phyloP scores from a whole-genome alignment of 2,888 invertebrate species.

The Mycalesis mineus region DNA sequence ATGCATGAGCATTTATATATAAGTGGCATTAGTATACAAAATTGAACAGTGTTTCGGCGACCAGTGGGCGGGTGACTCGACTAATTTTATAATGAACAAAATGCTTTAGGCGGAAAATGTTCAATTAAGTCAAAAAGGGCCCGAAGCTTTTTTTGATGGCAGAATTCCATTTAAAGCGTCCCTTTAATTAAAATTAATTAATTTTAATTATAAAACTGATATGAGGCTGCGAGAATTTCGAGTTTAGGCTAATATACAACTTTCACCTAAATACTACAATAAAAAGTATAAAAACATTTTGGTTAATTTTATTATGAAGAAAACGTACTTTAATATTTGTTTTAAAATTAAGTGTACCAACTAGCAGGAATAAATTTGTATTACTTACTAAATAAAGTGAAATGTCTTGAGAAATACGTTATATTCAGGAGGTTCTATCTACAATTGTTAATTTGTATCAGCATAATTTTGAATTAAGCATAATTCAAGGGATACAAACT shows the following conservation, averaged over 20 bases:
- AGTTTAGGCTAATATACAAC: not conserved
- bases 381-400: too few relatives aligned
- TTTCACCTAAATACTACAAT: too few relatives aligned
- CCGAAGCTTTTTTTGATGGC: not conserved
- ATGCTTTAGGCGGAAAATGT: slow-evolving; percentile 3
- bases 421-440: too few relatives aligned
- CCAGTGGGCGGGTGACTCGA: not conserved
- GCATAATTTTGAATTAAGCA: too few relatives aligned
- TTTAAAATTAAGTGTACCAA: too few relatives aligned
- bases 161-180: not conserved
- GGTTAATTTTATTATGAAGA: too few relatives aligned
- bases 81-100: slow-evolving; percentile 13
- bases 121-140: not conserved
- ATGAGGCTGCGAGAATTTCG: not conserved
- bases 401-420: too few relatives aligned
- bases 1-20: not conserved
- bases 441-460: too few relatives aligned
- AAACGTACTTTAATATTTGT: too few relatives aligned
- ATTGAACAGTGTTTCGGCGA: slow-evolving; percentile 1
- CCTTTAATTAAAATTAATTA: not conserved
- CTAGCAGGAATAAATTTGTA: too few relatives aligned
- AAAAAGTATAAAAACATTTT: too few relatives aligned
- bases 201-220: not conserved
- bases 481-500: too few relatives aligned
- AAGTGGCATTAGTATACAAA: not conserved